Conservation (phyloP, 2,888 invertebrate species). For the Elegia similella region DNA sequence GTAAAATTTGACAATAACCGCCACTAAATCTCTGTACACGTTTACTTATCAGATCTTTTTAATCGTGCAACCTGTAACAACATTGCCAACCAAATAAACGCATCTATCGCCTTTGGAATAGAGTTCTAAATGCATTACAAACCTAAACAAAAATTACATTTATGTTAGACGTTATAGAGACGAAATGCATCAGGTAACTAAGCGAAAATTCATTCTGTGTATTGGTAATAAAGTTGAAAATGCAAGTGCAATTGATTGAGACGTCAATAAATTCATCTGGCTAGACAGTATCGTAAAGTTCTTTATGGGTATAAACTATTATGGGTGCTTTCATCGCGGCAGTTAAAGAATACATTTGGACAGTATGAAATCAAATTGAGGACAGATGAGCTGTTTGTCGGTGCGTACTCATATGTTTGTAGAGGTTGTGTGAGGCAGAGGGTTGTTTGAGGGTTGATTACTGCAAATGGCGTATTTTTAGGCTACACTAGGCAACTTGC, state of each 20-base stretch:
- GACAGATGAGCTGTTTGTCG: conserved; percentile 3
- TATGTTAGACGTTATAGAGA: no score
- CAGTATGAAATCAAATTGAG: conserved; percentile 16
- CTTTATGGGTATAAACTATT: conserved; percentile 56
- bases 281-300: conserved; percentile 62
- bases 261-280: conserved; percentile 48
- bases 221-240: conserved; percentile 32
- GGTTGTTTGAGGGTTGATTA: no score
- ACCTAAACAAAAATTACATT: no score
- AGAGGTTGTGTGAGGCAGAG: no score
- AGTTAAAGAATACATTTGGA: conserved; percentile 27
- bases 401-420: no score
- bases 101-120: conserved; percentile 25
- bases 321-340: conserved; percentile 42
- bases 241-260: conserved; percentile 32
- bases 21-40: conserved; percentile 19
- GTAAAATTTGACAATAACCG: conserved; percentile 28
- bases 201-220: no score
- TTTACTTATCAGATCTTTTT: conserved; percentile 18
- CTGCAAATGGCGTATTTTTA: no score
- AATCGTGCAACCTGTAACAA: conserved; percentile 8
- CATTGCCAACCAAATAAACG: background rate
- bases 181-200: no score
- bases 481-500: no score
- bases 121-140: conserved; percentile 33